Base-by-base conservation (phyloP, 2,113 vertebrate genomes). In the Xiphias gladius region DNA sequence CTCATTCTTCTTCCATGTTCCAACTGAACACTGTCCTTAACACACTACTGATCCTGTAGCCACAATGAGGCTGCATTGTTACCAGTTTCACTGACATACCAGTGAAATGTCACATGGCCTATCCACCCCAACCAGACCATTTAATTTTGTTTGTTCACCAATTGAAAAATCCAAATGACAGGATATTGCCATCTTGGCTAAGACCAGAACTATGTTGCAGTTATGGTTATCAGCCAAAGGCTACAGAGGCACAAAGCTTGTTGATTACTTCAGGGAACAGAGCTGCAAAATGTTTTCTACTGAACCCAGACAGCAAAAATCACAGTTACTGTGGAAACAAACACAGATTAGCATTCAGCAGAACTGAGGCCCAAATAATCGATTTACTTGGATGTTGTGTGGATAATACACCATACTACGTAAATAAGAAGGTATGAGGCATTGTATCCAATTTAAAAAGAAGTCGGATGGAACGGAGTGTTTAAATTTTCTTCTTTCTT, bases 1-100 rank as follows among this genome's bases (percentile, higher is more conserved):
- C 73, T 84, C 63, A 74, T 86, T 80, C 73, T 71, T 88, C 43
- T 85, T 66, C 32, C 8, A 2, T 41, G 30, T 54, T 75, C 39
- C 14, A 41, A 24, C 20, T 57, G 37, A 52, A 68, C 75, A 64
- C 59, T 77, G 37, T 67, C 37, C 70, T 63, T n/a, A n/a, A n/a
- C n/a, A n/a, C n/a, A n/a, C n/a, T n/a, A n/a, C n/a, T 11, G 0
- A 2, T 14, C 22, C 46, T 57, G 79, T 41, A 43, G 35, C 46
- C 59, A 71, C 46, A 41, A 43, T 11, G 20, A 43, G 19, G 61
- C 68, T 30, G 32, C 57, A 87, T 0, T 63, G 64, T 35, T 35
- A 35, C 32, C 32, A 35, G 6, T 35, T 4, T 35, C 32, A 35
- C 32, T 35, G 32, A 35, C 32, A 84, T 71, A 22, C 73, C 28